phyloP scores from a whole-genome alignment of 2,888 invertebrate genomes.

The Theodoxus fluviatilis region DNA sequence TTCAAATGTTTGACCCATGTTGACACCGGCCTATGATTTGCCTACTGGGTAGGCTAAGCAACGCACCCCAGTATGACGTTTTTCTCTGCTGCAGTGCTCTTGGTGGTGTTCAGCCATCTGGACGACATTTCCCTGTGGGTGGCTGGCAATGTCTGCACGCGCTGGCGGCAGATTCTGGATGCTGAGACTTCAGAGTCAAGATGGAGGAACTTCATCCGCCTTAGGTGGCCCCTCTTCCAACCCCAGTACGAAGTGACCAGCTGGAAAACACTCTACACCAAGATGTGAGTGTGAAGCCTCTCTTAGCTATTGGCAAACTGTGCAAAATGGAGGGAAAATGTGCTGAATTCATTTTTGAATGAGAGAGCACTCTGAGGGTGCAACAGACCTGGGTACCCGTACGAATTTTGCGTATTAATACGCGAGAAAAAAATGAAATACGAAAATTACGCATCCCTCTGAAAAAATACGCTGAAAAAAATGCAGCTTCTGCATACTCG shows the following conservation, averaged over 20 bases:
- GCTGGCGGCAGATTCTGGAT: conserved; percentile 83
- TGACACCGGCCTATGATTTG: not conserved
- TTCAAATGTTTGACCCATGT: not conserved
- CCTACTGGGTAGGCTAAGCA: too few species aligned
- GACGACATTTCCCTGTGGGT: conserved; percentile 92
- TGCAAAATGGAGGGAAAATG: too few species aligned
- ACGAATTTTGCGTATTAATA: too few species aligned
- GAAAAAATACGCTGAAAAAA: too few species aligned
- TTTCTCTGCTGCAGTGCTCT: conserved; percentile 72
- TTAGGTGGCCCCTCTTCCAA: conserved; percentile 86
- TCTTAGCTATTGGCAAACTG: conserved; percentile 13
- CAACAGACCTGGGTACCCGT: too few species aligned
- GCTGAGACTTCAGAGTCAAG: conserved; percentile 79
- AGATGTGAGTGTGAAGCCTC: conserved; percentile 63
- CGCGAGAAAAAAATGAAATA: too few species aligned
- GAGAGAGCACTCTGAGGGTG: too few species aligned
- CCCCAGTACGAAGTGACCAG: conserved; percentile 77
- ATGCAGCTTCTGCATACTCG: too few species aligned
- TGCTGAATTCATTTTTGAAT: too few species aligned
- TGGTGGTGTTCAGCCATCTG: conserved; percentile 86
- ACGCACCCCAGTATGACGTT: too few species aligned
- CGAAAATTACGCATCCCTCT: too few species aligned
- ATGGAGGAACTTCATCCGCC: conserved; percentile 80
- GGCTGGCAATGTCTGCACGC: conserved; percentile 82
- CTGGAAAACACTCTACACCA: conserved; percentile 80